Base-by-base conservation (phyloP, 2,113 vertebrate species). In the Boulengeromyrus knoepffleri region DNA sequence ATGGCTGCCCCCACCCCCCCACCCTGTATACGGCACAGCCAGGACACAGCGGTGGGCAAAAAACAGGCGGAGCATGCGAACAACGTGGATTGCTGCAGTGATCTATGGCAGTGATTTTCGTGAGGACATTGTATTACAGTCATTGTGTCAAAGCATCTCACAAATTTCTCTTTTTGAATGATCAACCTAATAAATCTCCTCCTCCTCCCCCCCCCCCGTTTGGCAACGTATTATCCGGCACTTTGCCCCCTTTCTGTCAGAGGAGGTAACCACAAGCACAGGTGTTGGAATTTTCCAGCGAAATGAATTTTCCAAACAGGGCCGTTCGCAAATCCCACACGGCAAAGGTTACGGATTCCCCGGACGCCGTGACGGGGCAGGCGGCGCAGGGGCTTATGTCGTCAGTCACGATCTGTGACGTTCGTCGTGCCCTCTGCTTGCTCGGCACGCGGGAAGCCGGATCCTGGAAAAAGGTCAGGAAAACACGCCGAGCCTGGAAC, bases 21-120 rank as follows among this genome's bases (percentile, higher is more conserved):
- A 1, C 66, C 27, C 66, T 2, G 0, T n/a, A 10, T 13, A 74
- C 70, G 31, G 70, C 47, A 50, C 85, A 27, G 47, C 45, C 91
- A 92, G 58, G 42, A 89, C 91, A 92, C 62, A 93, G 91, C 92
- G 87, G 91, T 90, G 91, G 93, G 93, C 93, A 93, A 91, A 92
- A 90, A 92, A 91, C 92, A 89, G 91, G 90, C 92, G 88, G 88
- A 91, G 92, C 92, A 91, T 90, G 87, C 90, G 92, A 92, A 87
- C 91, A 86, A 88, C 91, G 90, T 90, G 90, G 90, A 80, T 90
- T 90, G 91, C 91, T 92, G 52, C 92, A 90, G 90, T 53, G 91
- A 93, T 93, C 90, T 89, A 87, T 90, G 80, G 91, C 90, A 89
- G 92, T 56, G 90, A 93, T 92, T 47, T 94, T 92, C 84, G 88